Evolutionary conservation across 37 sponge, comb jelly and placozoan genomes (phyloP), one percentile per base, ranked within the genome.

Genomic region (Ianthella basta): DNA sequence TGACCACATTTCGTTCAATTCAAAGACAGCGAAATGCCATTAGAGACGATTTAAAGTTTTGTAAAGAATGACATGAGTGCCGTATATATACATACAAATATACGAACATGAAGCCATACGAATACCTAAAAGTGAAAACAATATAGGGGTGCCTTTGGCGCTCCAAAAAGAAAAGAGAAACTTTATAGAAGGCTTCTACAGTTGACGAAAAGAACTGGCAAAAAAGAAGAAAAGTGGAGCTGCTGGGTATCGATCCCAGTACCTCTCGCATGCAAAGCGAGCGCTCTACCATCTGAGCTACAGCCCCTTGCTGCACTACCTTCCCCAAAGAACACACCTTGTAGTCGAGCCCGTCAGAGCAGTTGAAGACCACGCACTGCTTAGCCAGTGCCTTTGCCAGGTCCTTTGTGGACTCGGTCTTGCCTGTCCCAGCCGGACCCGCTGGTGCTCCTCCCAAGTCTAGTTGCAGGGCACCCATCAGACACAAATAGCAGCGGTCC

Each of bases 321-420:
- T 10, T 27, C 32, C 29, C 20, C 0, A 60, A 16, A 21, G 18
- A 19, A 32, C 68, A 4, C 59, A 93, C 94, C 90, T 94, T 92
- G 82, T 84, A 96, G 66, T 98, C 99, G 2, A 98, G 91, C 32
- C 97, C 95, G 37, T 98, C 99, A 25, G 99, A 98, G 75, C 99
- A 98, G 91, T 98, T 98, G 93, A 98, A 98, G 82, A 98, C 99
- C 27, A 98, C 99, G 88, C 99, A 98, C 88, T 98, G 99, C 38
- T 96, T 98, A 34, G 99, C 99, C 36, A 98, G 85, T 6, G 93
- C 95, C 77, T 98, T 98, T 29, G 99, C 92, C 16, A 98, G 82
- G 75, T 98, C 99, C 72, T 98, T 98, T 27, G 91, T 91, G 23
- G 95, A 96, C 84, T 98, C 99, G 14, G 99, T 98, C 79, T 98